Evolutionary conservation across 2,113 vertebrate genomes (phyloP).

Genomic region (Megalops atlanticus): DNA sequence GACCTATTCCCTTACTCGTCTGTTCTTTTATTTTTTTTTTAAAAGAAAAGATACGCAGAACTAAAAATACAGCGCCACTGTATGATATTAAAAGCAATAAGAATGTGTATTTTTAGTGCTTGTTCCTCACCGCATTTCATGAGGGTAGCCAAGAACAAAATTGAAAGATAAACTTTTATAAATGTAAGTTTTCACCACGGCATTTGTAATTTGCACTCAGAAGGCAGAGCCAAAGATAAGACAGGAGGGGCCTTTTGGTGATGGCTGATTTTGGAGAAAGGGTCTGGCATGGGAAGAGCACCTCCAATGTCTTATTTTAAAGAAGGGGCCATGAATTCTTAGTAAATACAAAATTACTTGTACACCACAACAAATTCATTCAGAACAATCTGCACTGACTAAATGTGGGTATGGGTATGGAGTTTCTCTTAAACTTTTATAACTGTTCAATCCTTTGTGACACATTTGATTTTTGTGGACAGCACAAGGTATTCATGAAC

Average conservation of each 20-base stretch:
- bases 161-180: not conserved
- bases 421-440: too few relatives aligned
- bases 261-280: not conserved
- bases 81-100: slow-evolving; percentile 19
- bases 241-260: not conserved
- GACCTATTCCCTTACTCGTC: slow-evolving; percentile 43
- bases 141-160: not conserved
- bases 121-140: not conserved
- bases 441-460: too few relatives aligned
- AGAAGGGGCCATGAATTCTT: too few relatives aligned
- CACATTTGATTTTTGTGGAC: too few relatives aligned
- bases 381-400: too few relatives aligned
- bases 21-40: slow-evolving; percentile 52
- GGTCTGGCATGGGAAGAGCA: not conserved
- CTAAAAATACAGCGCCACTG: slow-evolving; percentile 30
- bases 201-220: not conserved
- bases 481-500: too few relatives aligned
- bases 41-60: slow-evolving; percentile 42
- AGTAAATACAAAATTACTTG: too few relatives aligned
- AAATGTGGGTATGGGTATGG: too few relatives aligned
- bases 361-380: too few relatives aligned
- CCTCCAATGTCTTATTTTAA: too few relatives aligned
- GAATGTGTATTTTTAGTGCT: not conserved
- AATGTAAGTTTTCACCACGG: not conserved
- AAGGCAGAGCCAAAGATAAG: not conserved